Evolutionary conservation across 1,140 invertebrate genomes (phyloP).

Genomic region (Caenorhabditis latens): DNA sequence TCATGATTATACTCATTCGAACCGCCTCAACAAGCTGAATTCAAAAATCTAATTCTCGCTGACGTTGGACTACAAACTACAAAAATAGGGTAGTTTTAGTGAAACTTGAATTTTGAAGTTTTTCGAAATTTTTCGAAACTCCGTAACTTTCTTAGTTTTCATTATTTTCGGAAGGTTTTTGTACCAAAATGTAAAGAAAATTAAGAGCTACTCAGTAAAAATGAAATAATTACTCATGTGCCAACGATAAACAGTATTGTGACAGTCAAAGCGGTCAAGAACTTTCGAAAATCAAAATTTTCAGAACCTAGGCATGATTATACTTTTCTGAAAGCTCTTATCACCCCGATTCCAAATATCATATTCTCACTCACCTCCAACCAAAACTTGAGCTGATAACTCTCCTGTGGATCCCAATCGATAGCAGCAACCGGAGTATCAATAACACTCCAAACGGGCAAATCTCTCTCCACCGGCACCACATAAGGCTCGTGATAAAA

Average conservation of each 20-base stretch:
- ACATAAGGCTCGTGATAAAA: constrained; percentile 73
- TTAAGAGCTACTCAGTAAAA: not conserved
- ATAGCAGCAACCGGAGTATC: constrained; percentile 69
- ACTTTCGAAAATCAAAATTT: no score
- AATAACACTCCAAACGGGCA: constrained; percentile 65
- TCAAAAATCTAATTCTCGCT: no score
- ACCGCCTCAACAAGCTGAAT: no score
- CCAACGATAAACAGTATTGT: no score
- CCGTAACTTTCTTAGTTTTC: not conserved
- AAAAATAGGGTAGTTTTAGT: not conserved
- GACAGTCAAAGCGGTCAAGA: no score
- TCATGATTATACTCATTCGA: no score
- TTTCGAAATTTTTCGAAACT: not conserved
- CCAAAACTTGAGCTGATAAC: constrained; percentile 67
- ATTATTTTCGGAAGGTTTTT: no score
- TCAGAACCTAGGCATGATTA: not conserved
- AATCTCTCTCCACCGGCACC: constrained; percentile 65
- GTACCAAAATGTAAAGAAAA: not conserved
- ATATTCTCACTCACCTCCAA: constrained; percentile 59
- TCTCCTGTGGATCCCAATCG: constrained; percentile 69
- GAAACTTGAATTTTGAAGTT: not conserved
- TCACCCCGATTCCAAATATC: not conserved
- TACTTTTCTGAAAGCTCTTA: not conserved
- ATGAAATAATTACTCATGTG: no score
- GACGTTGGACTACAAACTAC: no score